Percentiles rank a stretch among this genome's conserved stretches.
phyloP scores from a whole-genome alignment of 2,888 invertebrate genomes.

The Acanthosepion pharaonis region DNA sequence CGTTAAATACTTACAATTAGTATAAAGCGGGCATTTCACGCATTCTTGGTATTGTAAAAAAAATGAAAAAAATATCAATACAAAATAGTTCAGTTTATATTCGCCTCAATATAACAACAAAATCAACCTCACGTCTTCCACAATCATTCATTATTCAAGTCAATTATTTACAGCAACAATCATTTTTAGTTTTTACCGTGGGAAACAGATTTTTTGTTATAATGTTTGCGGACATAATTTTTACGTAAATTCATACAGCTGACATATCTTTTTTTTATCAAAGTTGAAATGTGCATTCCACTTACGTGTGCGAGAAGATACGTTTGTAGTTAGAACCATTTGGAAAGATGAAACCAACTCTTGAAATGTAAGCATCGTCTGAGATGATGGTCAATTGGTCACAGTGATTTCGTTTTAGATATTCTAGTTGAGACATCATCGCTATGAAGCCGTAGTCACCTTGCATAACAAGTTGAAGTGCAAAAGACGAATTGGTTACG shows the following conservation, averaged over 20 bases:
- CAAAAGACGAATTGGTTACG: background rate
- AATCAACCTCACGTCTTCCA: too few relatives aligned
- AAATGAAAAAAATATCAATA: too few relatives aligned
- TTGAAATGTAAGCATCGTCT: background rate
- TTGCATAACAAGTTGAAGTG: too few relatives aligned
- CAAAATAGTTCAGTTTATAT: too few relatives aligned
- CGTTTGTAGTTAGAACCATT: background rate
- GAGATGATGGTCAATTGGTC: background rate
- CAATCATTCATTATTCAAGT: too few relatives aligned
- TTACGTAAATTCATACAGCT: background rate
- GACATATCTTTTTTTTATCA: background rate
- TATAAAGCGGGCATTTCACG: too few relatives aligned
- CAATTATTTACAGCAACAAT: too few relatives aligned
- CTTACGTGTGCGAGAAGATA: background rate
- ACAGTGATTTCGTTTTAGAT: background rate
- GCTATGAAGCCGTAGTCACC: conserved; percentile 37
- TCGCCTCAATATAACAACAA: too few relatives aligned
- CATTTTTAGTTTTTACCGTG: too few relatives aligned
- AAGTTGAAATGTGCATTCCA: background rate
- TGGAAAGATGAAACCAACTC: conserved; percentile 2
- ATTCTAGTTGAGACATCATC: conserved; percentile 14
- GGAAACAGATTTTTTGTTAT: too few relatives aligned
- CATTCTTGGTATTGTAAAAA: too few relatives aligned
- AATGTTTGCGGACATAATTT: background rate
- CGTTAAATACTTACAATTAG: too few relatives aligned